Evolutionary conservation across 1,140 invertebrate species (phyloP).

Genomic region (Cotesia glomerata): DNA sequence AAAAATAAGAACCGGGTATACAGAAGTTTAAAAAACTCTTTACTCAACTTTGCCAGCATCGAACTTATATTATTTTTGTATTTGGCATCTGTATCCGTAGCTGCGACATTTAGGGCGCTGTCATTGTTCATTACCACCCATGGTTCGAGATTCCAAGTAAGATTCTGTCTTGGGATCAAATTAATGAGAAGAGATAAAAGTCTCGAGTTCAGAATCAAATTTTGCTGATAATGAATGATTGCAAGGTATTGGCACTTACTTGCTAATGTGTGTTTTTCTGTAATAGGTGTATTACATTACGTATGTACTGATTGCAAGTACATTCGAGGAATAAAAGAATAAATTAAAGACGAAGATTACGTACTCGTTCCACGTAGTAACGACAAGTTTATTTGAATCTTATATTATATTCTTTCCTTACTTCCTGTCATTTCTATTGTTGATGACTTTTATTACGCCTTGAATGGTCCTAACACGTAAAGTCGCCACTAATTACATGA

Average conservation of each 20-base stretch:
- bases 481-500: no score
- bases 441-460: no score
- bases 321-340: background rate
- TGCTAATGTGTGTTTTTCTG: no score
- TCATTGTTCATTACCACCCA: background rate
- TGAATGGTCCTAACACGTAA: no score
- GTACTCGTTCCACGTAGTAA: background rate
- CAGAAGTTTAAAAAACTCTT: no score
- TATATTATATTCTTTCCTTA: background rate
- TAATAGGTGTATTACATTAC: no score
- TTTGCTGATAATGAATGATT: no score
- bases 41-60: no score
- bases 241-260: no score
- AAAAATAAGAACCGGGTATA: background rate
- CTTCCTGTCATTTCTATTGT: background rate
- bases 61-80: background rate
- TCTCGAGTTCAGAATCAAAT: no score
- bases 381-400: background rate
- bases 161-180: background rate
- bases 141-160: background rate
- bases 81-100: background rate
- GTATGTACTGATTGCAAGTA: no score
- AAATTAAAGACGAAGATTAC: background rate
- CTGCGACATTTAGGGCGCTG: background rate
- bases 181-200: background rate